Evolutionary conservation across 2,888 invertebrate genomes (phyloP), one percentile per base, ranked within the genome.

Genomic region (Palloptera scutellata): DNA sequence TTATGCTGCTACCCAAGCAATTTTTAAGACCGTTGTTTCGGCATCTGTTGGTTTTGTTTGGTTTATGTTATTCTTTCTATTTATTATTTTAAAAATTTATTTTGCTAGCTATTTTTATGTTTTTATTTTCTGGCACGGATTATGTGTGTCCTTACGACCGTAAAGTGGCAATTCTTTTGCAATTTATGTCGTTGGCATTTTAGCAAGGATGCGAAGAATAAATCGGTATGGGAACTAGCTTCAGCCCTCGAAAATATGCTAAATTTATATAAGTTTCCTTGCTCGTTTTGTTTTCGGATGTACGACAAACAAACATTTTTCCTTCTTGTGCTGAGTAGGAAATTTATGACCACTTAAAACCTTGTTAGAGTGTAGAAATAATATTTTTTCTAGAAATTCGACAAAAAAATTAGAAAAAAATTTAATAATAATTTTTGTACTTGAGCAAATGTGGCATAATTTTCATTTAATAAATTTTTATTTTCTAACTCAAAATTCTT

Each of bases 341-440:
- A 79, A 80, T 81, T 80, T 80, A 80, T 81, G 77, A 75, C 76
- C 79, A 78, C 81, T 80, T 79, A 77, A 77, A 72, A 61, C 77
- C 75, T 73, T 77, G 75, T 78, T 79, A 76, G 75, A 77, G 40
- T 20, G 43, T 17, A 19, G 11, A 17, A 59, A 54, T 42, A 13
- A 61, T 51, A 54, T 54, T 63, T 61, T 59, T 30, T 48, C 58
- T 5, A 53, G 51, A 12, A 60, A 45, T 62, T 41, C 6, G 3
- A 30, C 2, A 30, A 30, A 30, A 2, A 30, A 30, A 30, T 30
- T 4, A 30, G 6, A 30, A 30, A 30, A 30, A 30, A 4, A 13
- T 13, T 6, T 48, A 40, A 52, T 67, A 67, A 53, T 65, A 58
- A 65, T 71, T 69, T 69, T 52, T 61, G 42, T 60, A 62, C 43